These are phyloP conservation scores for Bombus waltoni DNA, from an alignment of 1,140 invertebrate species.

Conservation along the genomic window DNA sequence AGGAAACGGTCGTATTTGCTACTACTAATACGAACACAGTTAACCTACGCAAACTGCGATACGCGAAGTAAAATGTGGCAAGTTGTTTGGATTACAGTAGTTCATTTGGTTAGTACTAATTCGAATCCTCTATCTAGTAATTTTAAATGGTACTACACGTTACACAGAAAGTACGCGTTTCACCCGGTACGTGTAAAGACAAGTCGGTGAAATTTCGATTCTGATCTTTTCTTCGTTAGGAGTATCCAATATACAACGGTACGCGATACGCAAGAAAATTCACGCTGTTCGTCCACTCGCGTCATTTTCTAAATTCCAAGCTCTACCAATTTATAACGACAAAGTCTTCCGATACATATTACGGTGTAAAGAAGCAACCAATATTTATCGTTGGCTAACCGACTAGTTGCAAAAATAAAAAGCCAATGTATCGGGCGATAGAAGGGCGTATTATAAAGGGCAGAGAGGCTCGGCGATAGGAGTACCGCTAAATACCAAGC, in stretches of 20 bases:
- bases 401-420: not conserved
- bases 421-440: not conserved
- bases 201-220: not conserved
- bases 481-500: not conserved
- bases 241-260: no score
- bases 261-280: not conserved
- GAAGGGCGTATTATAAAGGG: not conserved
- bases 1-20: not conserved
- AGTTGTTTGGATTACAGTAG: not conserved
- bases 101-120: not conserved
- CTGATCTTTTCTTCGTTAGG: no score
- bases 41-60: not conserved
- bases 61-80: not conserved
- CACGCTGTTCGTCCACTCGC: not conserved
- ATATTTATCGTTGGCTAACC: not conserved
- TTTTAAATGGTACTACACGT: not conserved
- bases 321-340: no score
- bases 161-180: not conserved
- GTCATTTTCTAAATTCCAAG: not conserved
- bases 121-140: not conserved
- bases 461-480: not conserved
- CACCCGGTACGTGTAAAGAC: fast-evolving
- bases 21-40: not conserved
- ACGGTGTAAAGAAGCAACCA: no score
- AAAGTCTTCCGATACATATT: no score